Conservation (phyloP, 2,888 invertebrate genomes). For the Leptopilina myrica region DNA sequence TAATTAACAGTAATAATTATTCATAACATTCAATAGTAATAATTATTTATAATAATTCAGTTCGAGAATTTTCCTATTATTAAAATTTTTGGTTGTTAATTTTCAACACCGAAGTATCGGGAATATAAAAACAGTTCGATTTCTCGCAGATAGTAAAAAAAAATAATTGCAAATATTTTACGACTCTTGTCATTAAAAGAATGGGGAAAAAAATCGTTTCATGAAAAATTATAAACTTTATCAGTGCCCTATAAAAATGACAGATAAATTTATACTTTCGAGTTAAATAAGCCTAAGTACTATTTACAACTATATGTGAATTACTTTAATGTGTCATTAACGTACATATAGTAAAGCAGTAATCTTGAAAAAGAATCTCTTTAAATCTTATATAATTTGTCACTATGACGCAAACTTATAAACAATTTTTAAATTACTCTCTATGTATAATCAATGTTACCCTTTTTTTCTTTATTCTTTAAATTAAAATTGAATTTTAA, state of each 20-base stretch:
- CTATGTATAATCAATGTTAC: too few relatives aligned
- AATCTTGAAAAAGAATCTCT: neutral
- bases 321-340: neutral
- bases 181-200: neutral
- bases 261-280: neutral
- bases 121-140: too few relatives aligned
- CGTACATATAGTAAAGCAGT: neutral
- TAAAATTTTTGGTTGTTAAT: too few relatives aligned
- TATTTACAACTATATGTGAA: constrained; percentile 2
- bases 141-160: neutral
- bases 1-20: too few relatives aligned
- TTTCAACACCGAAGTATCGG: too few relatives aligned
- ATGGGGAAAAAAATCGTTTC: neutral
- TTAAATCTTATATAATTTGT: neutral
- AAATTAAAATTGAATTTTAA: too few relatives aligned
- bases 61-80: too few relatives aligned
- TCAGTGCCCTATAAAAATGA: constrained; percentile 12
- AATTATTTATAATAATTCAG: too few relatives aligned
- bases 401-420: neutral
- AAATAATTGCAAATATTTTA: neutral
- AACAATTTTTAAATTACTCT: neutral
- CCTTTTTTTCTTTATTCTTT: too few relatives aligned
- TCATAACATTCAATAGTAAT: too few relatives aligned
- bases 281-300: neutral
- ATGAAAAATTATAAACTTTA: constrained; percentile 6